Evolutionary conservation across 1,140 invertebrate species (phyloP), one percentile per base, ranked within the genome.

Genomic region (Drosophila sproati): DNA sequence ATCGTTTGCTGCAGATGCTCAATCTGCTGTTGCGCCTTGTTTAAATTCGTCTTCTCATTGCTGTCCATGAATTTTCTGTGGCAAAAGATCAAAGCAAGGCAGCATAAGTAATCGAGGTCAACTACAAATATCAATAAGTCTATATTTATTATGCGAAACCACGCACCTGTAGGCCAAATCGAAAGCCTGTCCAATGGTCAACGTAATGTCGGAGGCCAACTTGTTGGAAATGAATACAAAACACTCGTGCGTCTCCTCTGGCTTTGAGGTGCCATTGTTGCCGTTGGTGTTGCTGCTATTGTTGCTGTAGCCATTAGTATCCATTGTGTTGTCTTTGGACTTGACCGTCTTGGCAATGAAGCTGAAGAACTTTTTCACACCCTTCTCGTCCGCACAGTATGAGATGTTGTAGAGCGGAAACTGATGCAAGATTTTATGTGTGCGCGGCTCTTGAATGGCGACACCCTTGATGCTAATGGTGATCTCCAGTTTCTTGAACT

Each of bases 191-290:
- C 98, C 98, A 81, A 99, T 98, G 7, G 98, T 99, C 69, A 99
- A 93, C 6, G 98, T 99, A 66, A 99, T 98, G 92, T 99, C 98
- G 81, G 98, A 98, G 5, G 98, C 97, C 87, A 98, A 93, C 94
- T 99, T 99, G 85, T 98, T 98, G 73, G 97, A 98, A 59, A 98
- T 97, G 91, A 99, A 99, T 1, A 99, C 98, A 93, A 98, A 99
- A 92, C 98, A 99, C 85, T 96, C 96, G 91, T 99, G 98, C 78
- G 95, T 95, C 78, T 98, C 97, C 32, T 93, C 93, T 69, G 92
- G 35, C 41, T 85, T 91, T 20, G 73, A n/a, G 51, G 39, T 73
- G 7, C 79, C 59, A 63, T 77, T 68, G 47, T 50, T 63, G 31
- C 71, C 64, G 6, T 56, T 73, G 32, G 78, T 66, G 43, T 82